phyloP scores from a whole-genome alignment of 2,797 vertebrate genomes.

The Avahi laniger region DNA sequence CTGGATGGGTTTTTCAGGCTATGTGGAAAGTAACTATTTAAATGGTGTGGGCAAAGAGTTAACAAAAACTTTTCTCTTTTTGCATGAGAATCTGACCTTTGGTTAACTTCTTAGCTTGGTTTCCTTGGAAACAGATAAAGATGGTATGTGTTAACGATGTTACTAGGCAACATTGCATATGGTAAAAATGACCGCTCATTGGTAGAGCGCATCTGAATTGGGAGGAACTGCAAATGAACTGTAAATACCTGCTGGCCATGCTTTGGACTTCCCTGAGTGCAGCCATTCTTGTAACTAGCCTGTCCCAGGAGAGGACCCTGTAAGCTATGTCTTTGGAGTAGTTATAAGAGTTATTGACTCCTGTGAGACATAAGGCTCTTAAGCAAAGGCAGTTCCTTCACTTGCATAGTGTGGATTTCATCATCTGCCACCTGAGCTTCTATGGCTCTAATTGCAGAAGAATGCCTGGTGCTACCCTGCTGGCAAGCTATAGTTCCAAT shows the following conservation, averaged over 20 bases:
- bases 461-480: neutral
- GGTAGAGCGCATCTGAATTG: constrained; percentile 18
- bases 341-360: neutral
- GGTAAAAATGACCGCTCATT: constrained; percentile 51
- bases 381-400: neutral
- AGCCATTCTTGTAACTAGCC: neutral
- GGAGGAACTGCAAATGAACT: neutral
- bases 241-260: neutral
- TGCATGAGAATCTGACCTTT: constrained; percentile 70
- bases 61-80: constrained; percentile 50
- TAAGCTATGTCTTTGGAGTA: neutral
- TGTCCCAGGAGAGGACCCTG: neutral
- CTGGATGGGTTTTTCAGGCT: neutral
- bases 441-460: neutral
- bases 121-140: constrained; percentile 72
- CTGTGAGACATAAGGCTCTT: neutral
- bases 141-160: constrained; percentile 70
- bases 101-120: constrained; percentile 64
- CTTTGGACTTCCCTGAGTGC: neutral
- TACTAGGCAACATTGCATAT: constrained; percentile 57
- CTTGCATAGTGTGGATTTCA: neutral
- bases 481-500: neutral
- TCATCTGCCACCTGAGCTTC: neutral
- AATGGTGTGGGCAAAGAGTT: constrained; percentile 43
- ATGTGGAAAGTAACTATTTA: neutral